Evolutionary conservation across 1,140 invertebrate species (phyloP).

Genomic region (Aporrectodea caliginosa): DNA sequence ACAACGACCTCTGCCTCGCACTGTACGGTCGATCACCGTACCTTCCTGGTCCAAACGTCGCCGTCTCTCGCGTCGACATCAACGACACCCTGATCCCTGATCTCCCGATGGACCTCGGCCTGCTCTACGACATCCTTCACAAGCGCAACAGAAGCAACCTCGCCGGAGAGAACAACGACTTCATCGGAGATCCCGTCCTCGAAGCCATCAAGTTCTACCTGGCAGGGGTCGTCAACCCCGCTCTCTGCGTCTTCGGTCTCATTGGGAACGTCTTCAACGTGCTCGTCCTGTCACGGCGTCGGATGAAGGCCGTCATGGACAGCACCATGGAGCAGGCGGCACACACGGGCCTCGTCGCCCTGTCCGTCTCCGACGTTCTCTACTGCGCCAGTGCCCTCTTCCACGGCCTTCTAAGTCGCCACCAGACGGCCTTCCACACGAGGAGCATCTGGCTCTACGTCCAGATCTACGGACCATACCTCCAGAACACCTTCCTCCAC

Average conservation of each 20-base stretch:
- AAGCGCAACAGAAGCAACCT: background rate
- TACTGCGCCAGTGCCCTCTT: conserved; percentile 39
- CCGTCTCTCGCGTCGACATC: background rate
- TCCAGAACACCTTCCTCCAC: conserved; percentile 24
- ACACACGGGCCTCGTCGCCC: conserved; percentile 42
- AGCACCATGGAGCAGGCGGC: conserved; percentile 10
- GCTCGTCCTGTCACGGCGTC: background rate
- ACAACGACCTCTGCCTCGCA: background rate
- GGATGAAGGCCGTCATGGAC: background rate
- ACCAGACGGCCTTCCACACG: background rate
- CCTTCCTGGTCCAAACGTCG: background rate
- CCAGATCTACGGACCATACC: conserved; percentile 21
- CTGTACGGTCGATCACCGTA: background rate
- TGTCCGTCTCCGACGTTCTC: conserved; percentile 45
- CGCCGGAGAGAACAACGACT: background rate
- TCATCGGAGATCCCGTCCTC: background rate
- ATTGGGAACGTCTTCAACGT: conserved; percentile 22
- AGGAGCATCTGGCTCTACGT: background rate
- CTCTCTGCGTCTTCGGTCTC: conserved; percentile 19
- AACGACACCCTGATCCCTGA: no score
- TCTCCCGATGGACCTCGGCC: background rate
- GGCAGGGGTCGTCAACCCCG: conserved; percentile 9
- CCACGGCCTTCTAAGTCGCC: background rate
- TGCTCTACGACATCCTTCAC: background rate
- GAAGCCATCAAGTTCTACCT: background rate